Evolutionary conservation across 2,797 vertebrate species (phyloP).

Genomic region (Glyptemys insculpta): DNA sequence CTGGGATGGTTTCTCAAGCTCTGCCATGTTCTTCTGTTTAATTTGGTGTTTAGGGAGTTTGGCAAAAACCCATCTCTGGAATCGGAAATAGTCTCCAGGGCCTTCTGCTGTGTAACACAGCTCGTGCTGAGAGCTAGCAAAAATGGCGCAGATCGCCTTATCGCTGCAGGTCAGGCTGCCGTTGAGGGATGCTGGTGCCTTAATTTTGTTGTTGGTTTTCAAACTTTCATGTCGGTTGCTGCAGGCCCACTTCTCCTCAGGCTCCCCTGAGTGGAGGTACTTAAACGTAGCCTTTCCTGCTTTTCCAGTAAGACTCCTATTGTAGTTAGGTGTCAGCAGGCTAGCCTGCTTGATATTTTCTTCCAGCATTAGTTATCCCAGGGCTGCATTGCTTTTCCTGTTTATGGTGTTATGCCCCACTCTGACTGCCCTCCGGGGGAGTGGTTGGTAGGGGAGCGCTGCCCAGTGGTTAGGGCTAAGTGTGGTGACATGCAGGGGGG

Average conservation of each 20-base stretch:
- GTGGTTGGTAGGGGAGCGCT: no score
- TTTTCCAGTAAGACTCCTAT: accelerated
- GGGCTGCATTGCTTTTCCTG: neutral
- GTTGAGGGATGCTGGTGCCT: neutral
- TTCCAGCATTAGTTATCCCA: neutral
- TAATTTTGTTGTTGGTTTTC: neutral
- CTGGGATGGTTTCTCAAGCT: neutral
- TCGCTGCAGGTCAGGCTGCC: neutral
- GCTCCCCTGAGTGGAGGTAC: neutral
- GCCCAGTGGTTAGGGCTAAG: neutral
- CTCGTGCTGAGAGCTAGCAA: neutral
- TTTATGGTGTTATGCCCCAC: neutral
- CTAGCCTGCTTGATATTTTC: accelerated
- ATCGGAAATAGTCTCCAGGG: neutral
- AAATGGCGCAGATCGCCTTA: neutral
- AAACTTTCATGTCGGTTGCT: neutral
- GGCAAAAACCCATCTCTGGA: neutral
- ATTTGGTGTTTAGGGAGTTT: neutral
- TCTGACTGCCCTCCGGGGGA: no score
- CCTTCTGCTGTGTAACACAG: neutral
- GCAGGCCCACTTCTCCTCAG: neutral
- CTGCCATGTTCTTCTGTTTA: neutral
- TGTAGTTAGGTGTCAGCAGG: accelerated
- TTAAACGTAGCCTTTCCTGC: neutral
- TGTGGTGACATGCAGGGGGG: no score